These are phyloP conservation scores for Prunella fulvescens DNA, from an alignment of 2,113 vertebrate genomes.

Conservation along the genomic window DNA sequence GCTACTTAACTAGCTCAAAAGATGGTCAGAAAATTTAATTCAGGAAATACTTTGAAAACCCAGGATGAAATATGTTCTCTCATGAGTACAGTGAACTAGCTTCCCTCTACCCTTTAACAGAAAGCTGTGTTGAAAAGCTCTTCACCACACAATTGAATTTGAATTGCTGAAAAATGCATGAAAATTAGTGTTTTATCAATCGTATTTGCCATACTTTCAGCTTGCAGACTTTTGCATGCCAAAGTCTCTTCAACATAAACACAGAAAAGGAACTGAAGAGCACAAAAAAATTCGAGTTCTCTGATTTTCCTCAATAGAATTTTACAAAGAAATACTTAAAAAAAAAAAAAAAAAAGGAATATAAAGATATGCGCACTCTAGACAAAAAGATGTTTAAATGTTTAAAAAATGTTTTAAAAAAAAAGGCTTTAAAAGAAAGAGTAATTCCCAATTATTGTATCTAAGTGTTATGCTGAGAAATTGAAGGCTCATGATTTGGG, in stretches of 20 bases:
- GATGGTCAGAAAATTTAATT: neutral
- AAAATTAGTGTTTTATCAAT: neutral
- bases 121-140: neutral
- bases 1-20: neutral
- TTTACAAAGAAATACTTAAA: neutral
- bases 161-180: neutral
- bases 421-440: neutral
- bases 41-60: neutral
- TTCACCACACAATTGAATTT: neutral
- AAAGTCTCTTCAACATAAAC: neutral
- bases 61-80: neutral
- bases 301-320: neutral
- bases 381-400: neutral
- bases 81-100: neutral
- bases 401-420: neutral
- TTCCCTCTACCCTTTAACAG: neutral
- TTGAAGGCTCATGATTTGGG: neutral
- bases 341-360: neutral
- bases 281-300: neutral
- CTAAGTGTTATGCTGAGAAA: neutral
- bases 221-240: neutral
- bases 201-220: neutral
- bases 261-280: neutral
- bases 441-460: neutral
- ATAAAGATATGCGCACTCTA: neutral